These are phyloP conservation scores for Linnaemya tessellans DNA, from an alignment of 2,888 invertebrate species.

Conservation along the genomic window DNA sequence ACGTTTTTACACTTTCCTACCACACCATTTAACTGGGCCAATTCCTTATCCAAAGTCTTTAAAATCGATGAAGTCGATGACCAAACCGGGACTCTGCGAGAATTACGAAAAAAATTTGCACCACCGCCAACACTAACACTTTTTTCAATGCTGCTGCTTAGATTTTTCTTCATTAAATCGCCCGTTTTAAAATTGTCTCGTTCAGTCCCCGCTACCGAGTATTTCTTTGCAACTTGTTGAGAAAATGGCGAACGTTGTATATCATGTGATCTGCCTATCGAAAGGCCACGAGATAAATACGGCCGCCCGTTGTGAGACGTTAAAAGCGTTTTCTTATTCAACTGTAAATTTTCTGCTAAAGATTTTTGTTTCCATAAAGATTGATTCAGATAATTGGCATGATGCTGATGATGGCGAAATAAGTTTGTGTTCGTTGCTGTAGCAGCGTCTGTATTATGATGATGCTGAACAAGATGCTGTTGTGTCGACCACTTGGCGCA, in stretches of 20 bases:
- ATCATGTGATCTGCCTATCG: constrained; percentile 79
- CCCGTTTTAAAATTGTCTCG: constrained; percentile 32
- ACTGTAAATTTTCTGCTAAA: constrained; percentile 75
- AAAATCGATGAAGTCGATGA: constrained; percentile 77
- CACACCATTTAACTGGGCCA: constrained; percentile 69
- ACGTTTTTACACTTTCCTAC: constrained; percentile 45
- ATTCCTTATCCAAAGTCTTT: constrained; percentile 72
- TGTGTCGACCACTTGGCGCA: constrained; percentile 58
- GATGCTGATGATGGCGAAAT: constrained; percentile 24
- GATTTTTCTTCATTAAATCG: constrained; percentile 41
- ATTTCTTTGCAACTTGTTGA: constrained; percentile 54
- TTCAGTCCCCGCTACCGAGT: constrained; percentile 25
- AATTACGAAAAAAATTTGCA: constrained; percentile 25
- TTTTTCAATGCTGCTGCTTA: constrained; percentile 26
- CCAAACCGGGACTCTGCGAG: constrained; percentile 75
- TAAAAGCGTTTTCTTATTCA: constrained; percentile 27
- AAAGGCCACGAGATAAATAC: constrained; percentile 77
- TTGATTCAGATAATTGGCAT: constrained; percentile 18
- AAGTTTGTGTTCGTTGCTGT: constrained; percentile 37
- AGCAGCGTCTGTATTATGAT: background rate
- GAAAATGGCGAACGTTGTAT: constrained; percentile 74
- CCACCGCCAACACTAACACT: background rate
- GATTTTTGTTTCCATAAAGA: constrained; percentile 78
- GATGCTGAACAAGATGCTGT: constrained; percentile 59
- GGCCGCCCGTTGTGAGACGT: constrained; percentile 70